Conservation (phyloP, 2,113 vertebrate genomes). For the Grallaria varia region DNA sequence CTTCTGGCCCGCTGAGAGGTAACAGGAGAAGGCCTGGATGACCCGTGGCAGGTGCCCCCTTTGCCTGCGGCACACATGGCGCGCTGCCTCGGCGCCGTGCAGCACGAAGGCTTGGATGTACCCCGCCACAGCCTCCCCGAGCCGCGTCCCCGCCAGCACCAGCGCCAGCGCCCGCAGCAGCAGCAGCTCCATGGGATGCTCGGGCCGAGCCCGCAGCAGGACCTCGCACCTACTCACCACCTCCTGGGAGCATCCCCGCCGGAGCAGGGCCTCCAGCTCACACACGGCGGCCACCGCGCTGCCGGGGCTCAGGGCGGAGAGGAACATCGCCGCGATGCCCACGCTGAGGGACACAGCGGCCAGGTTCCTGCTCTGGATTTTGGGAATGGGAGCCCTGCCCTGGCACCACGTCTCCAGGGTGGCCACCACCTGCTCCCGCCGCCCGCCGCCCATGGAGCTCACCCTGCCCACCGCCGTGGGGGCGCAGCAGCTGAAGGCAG, state of each 20-base stretch:
- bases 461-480: conserved; percentile 74
- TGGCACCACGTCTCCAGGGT: conserved; percentile 82
- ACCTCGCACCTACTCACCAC: conserved; percentile 74
- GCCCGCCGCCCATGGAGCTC: conserved; percentile 44
- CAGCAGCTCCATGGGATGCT: conserved; percentile 59
- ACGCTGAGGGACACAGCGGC: conserved; percentile 69
- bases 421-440: conserved; percentile 57
- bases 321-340: conserved; percentile 80
- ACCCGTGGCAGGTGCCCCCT: conserved; percentile 76
- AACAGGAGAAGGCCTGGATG: conserved; percentile 66
- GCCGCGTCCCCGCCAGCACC: conserved; percentile 70
- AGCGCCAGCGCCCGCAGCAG: conserved; percentile 83
- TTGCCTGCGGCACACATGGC: conserved; percentile 78
- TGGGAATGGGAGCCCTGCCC: conserved; percentile 55
- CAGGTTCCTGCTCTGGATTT: conserved; percentile 66
- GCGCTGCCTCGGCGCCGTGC: conserved; percentile 56
- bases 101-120: conserved; percentile 81
- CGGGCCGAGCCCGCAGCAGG: conserved; percentile 66
- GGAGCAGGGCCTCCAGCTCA: conserved; percentile 80
- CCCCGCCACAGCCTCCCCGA: conserved; percentile 63
- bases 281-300: conserved; percentile 78
- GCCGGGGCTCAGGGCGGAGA: conserved; percentile 81
- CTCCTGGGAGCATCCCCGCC: conserved; percentile 67
- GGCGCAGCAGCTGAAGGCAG: conserved; percentile 83
- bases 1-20: conserved; percentile 6